These are phyloP conservation scores for Muntiacus muntjak DNA, from an alignment of 2,113 vertebrate species.

Conservation along the genomic window DNA sequence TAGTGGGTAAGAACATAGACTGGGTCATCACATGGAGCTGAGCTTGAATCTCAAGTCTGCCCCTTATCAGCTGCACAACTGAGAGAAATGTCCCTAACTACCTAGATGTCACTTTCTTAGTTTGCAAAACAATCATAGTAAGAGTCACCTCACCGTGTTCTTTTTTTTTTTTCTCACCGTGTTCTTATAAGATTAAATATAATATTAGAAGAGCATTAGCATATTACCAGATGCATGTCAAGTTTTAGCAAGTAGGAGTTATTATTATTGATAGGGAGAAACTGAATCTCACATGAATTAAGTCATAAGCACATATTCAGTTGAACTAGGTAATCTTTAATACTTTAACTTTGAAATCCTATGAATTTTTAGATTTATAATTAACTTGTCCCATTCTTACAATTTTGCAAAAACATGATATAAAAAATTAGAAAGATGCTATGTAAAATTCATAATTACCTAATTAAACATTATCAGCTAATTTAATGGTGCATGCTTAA, in stretches of 20 bases:
- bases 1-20: neutral
- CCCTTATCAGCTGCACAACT: neutral
- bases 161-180: neutral
- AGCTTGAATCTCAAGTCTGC: neutral
- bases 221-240: neutral
- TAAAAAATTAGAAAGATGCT: neutral
- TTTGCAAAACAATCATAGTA: neutral
- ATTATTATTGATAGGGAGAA: neutral
- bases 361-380: constrained; percentile 14
- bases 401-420: neutral
- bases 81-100: neutral
- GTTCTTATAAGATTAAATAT: constrained; percentile 3
- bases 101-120: neutral
- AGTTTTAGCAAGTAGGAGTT: neutral
- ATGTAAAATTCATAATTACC: neutral
- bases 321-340: neutral
- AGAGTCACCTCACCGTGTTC: neutral
- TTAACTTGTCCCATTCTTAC: neutral
- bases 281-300: neutral
- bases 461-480: neutral
- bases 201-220: neutral
- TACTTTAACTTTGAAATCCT: neutral
- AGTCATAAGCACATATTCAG: neutral
- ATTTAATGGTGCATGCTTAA: constrained; percentile 2
- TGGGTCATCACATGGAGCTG: neutral